phyloP scores from a whole-genome alignment of 2,888 invertebrate genomes.

The Caenorhabditis sp. region DNA sequence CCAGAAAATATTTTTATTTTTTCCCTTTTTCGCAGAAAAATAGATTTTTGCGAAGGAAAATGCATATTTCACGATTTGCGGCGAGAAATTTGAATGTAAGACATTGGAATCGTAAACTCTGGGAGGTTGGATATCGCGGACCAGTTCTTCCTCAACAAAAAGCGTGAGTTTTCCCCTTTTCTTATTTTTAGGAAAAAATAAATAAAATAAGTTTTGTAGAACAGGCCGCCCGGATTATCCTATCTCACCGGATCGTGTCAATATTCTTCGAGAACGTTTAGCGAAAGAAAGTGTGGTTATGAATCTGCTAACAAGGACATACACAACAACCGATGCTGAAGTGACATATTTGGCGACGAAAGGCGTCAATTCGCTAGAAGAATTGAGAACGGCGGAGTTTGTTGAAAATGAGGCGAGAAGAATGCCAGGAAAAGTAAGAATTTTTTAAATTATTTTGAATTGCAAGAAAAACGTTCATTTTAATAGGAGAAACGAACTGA shows the following conservation, averaged over 20 bases:
- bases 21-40: neutral
- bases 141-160: constrained; percentile 61
- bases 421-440: constrained; percentile 58
- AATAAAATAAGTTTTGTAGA: constrained; percentile 44
- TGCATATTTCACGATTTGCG: constrained; percentile 44
- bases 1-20: neutral
- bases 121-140: constrained; percentile 69
- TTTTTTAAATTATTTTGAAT: neutral
- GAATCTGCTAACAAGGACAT: constrained; percentile 65
- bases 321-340: constrained; percentile 53
- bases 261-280: constrained; percentile 52
- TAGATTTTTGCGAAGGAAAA: constrained; percentile 8
- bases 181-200: too few species aligned
- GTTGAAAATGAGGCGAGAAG: constrained; percentile 31
- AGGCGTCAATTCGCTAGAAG: constrained; percentile 38
- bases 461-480: neutral
- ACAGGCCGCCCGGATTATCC: constrained; percentile 64
- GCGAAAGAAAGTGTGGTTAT: constrained; percentile 65
- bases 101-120: constrained; percentile 68
- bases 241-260: constrained; percentile 49
- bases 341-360: constrained; percentile 31
- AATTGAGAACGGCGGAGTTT: constrained; percentile 29
- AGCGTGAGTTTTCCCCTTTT: constrained; percentile 54
- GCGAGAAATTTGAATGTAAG: constrained; percentile 58
- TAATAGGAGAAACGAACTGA: constrained; percentile 44